These are phyloP conservation scores for Gonocerus acuteangulatus DNA, from an alignment of 2,888 invertebrate genomes.

Conservation along the genomic window DNA sequence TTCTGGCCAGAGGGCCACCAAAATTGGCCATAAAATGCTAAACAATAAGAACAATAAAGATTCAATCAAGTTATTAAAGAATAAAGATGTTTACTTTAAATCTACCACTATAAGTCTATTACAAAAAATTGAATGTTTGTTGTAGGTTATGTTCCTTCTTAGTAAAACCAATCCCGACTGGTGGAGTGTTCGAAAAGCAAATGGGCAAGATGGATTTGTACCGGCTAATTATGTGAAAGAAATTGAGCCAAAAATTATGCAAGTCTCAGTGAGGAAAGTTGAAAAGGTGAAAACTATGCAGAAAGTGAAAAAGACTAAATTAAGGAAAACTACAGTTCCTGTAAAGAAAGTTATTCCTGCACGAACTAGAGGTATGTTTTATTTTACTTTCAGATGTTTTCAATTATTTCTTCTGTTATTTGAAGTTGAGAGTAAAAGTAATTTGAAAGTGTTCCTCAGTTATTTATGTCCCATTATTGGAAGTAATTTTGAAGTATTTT, in stretches of 20 bases:
- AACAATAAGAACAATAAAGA: no score
- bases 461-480: neutral
- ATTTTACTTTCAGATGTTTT: neutral
- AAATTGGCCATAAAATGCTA: no score
- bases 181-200: slow-evolving; percentile 95
- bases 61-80: no score
- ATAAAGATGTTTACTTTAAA: no score
- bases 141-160: slow-evolving; percentile 73
- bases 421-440: no score
- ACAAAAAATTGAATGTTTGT: slow-evolving; percentile 20
- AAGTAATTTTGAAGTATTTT: no score
- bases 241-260: slow-evolving; percentile 76
- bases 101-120: no score
- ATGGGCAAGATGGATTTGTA: slow-evolving; percentile 90
- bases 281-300: slow-evolving; percentile 76
- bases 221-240: slow-evolving; percentile 95
- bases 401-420: neutral
- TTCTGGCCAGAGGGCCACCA: no score
- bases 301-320: slow-evolving; percentile 81
- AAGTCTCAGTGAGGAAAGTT: slow-evolving; percentile 75
- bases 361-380: slow-evolving; percentile 38
- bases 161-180: slow-evolving; percentile 95
- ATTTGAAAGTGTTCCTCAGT: neutral
- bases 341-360: slow-evolving; percentile 49
- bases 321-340: slow-evolving; percentile 77